Evolutionary conservation across 2,888 invertebrate genomes (phyloP).

Genomic region (Trypoxylon attenuatum): DNA sequence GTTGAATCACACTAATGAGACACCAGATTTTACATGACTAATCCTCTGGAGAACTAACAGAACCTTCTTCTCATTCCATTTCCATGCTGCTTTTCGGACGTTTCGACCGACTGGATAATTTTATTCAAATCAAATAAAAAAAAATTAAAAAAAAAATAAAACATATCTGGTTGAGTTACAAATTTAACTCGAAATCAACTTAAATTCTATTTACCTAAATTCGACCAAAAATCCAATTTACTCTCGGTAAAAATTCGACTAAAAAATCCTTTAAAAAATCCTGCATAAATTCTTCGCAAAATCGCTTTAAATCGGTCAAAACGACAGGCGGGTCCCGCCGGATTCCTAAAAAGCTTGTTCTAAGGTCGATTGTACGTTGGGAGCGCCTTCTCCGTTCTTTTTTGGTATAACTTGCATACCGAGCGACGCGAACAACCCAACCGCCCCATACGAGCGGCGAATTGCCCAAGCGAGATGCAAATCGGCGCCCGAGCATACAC

Average conservation of each 20-base stretch:
- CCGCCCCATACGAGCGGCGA: too few species aligned
- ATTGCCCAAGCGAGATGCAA: too few species aligned
- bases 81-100: conserved; percentile 47
- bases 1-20: too few species aligned
- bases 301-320: not conserved
- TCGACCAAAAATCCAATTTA: not conserved
- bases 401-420: conserved; percentile 71
- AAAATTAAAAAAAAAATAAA: too few species aligned
- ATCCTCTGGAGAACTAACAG: too few species aligned
- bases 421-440: too few species aligned
- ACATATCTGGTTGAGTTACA: not conserved
- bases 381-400: conserved; percentile 70
- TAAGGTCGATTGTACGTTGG: conserved; percentile 77
- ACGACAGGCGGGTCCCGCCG: conserved; percentile 91
- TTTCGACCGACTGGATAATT: conserved; percentile 3
- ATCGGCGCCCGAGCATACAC: too few species aligned
- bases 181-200: not conserved
- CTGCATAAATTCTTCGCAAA: not conserved
- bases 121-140: too few species aligned
- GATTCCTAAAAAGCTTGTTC: conserved; percentile 97
- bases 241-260: not conserved
- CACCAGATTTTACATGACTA: conserved; percentile 19
- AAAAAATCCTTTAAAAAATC: not conserved
- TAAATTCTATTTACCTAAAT: not conserved
- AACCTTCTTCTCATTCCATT: too few species aligned